These are phyloP conservation scores for Nemopilema nomurai DNA, from an alignment of 30 jellyfish, hydroid and myxozoan genomes.

Conservation along the genomic window DNA sequence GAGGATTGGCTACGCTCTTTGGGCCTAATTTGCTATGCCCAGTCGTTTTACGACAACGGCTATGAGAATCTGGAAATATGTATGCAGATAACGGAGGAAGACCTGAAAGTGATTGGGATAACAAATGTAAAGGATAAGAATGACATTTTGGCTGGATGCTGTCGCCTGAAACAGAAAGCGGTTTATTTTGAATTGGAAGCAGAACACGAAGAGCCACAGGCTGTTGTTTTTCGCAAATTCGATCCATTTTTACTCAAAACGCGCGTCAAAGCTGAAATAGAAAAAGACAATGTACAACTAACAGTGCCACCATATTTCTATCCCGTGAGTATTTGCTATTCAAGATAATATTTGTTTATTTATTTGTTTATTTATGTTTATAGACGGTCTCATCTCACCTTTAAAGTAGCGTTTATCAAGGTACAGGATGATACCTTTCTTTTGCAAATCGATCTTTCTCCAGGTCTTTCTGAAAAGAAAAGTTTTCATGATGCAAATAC, in stretches of 20 bases:
- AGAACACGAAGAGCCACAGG: constrained; percentile 42
- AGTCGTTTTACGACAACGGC: constrained; percentile 94
- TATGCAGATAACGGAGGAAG: constrained; percentile 75
- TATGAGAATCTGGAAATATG: constrained; percentile 91
- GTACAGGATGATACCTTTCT: too few relatives aligned
- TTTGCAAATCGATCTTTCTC: too few relatives aligned
- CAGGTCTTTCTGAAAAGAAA: too few relatives aligned
- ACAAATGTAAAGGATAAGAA: constrained; percentile 76
- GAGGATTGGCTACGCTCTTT: constrained; percentile 96
- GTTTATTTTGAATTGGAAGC: constrained; percentile 89
- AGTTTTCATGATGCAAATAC: too few relatives aligned
- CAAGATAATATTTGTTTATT: too few relatives aligned
- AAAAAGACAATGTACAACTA: constrained; percentile 63
- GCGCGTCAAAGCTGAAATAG: constrained; percentile 78
- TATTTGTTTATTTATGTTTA: too few relatives aligned
- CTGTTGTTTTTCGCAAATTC: constrained; percentile 28
- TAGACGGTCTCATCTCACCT: too few relatives aligned
- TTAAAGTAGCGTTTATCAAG: too few relatives aligned
- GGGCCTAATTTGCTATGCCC: constrained; percentile 95
- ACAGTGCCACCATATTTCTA: constrained; percentile 92
- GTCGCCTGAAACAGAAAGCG: constrained; percentile 68
- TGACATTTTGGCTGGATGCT: constrained; percentile 86
- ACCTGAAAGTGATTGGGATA: constrained; percentile 79
- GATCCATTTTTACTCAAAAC: constrained; percentile 73
- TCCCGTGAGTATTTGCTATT: constrained; percentile 64